Conservation (phyloP, 37 sponge, comb jelly and placozoan genomes). For the Ianthella basta region DNA sequence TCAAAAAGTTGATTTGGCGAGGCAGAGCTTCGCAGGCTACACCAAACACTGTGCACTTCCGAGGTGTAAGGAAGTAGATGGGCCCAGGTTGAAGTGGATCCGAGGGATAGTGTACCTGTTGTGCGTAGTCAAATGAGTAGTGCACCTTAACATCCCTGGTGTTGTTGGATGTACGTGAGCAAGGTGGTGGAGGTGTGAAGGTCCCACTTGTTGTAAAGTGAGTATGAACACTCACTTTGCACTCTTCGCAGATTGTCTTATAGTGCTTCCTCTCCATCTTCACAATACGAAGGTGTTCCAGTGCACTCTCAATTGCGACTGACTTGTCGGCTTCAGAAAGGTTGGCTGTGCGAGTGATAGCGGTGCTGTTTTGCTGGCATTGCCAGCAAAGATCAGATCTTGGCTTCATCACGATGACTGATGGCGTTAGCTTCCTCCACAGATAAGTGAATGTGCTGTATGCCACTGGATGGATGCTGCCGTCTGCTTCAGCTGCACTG, state of each 20-base stretch:
- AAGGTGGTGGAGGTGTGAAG: slow-evolving; percentile 13
- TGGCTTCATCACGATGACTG: slow-evolving; percentile 49
- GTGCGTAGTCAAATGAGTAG: neutral
- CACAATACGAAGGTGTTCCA: slow-evolving; percentile 4
- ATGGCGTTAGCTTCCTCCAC: slow-evolving; percentile 50
- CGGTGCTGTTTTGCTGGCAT: slow-evolving; percentile 48
- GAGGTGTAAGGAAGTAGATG: slow-evolving; percentile 21
- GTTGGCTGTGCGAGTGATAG: slow-evolving; percentile 44
- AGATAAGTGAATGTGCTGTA: slow-evolving; percentile 31
- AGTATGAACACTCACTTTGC: neutral
- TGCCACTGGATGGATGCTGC: neutral
- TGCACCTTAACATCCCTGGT: neutral
- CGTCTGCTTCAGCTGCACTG: neutral
- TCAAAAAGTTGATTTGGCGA: neutral
- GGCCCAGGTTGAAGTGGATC: neutral
- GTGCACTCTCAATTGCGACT: neutral
- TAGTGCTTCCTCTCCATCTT: neutral
- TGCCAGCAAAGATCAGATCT: slow-evolving; percentile 65
- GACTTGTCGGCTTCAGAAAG: slow-evolving; percentile 32
- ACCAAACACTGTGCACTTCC: slow-evolving; percentile 24
- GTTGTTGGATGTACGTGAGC: neutral
- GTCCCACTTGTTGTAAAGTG: neutral
- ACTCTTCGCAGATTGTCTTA: neutral
- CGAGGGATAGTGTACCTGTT: slow-evolving; percentile 23
- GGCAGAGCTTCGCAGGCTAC: slow-evolving; percentile 18